phyloP scores from a whole-genome alignment of 2,113 vertebrate species.

The Desmodus rotundus region DNA sequence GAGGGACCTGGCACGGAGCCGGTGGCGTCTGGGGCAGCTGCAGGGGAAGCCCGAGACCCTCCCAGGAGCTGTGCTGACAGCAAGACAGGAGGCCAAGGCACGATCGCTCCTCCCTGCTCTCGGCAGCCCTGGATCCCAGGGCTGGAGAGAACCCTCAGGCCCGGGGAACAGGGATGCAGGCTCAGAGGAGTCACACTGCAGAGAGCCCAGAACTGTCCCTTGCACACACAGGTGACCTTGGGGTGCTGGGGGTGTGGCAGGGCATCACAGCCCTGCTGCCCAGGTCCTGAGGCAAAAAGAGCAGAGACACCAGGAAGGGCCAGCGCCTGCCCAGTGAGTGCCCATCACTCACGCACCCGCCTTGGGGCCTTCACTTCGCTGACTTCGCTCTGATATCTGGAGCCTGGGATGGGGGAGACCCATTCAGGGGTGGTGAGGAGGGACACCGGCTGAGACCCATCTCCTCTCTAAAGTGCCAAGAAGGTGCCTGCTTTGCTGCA shows the following conservation, averaged over 20 bases:
- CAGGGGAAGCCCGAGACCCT: neutral
- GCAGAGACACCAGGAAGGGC: neutral
- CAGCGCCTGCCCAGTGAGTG: neutral
- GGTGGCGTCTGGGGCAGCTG: rapidly evolving
- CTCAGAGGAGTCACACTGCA: rapidly evolving
- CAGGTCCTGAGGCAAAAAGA: rapidly evolving
- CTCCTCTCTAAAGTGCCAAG: neutral
- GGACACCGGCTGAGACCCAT: rapidly evolving
- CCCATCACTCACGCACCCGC: rapidly evolving
- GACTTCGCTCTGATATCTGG: neutral
- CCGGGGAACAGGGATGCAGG: neutral
- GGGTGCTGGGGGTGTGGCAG: rapidly evolving
- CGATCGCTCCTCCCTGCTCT: rapidly evolving
- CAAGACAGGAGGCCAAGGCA: rapidly evolving
- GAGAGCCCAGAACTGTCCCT: neutral
- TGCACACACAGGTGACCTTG: neutral
- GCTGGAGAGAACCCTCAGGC: neutral
- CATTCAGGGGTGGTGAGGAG: neutral
- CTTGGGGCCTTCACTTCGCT: too few species aligned
- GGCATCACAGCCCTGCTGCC: neutral
- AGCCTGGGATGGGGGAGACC: neutral
- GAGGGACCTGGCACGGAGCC: rapidly evolving
- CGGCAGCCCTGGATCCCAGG: rapidly evolving
- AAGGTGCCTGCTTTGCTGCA: neutral
- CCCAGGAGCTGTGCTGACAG: neutral